phyloP scores from a whole-genome alignment of 2,888 invertebrate species.

The Lobophora halterata region DNA sequence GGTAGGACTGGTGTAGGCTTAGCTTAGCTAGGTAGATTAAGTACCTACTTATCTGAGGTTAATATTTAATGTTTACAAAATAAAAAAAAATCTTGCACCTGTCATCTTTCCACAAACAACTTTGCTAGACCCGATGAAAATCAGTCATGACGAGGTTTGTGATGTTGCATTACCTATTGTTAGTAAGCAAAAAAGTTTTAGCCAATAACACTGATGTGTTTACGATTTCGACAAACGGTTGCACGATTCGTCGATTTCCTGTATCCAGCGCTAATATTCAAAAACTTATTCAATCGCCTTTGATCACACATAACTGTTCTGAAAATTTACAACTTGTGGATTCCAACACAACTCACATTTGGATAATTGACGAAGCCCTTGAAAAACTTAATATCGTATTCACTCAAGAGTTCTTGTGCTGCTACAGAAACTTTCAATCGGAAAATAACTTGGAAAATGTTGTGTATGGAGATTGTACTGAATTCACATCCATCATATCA shows the following conservation, averaged over 20 bases:
- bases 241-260: constrained; percentile 36
- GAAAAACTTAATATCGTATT: constrained; percentile 23
- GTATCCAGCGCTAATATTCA: constrained; percentile 29
- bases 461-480: constrained; percentile 33
- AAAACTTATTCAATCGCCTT: constrained; percentile 20
- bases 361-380: constrained; percentile 33
- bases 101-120: background rate
- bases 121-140: background rate
- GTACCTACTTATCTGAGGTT: too few species aligned
- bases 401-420: constrained; percentile 34
- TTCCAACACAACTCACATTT: constrained; percentile 39
- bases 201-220: constrained; percentile 24
- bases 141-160: constrained; percentile 12
- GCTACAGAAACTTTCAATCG: constrained; percentile 36
- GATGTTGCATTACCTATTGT: constrained; percentile 6
- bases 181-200: constrained; percentile 8
- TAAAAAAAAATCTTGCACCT: too few species aligned
- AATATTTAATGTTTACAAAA: too few species aligned
- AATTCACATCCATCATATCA: constrained; percentile 32
- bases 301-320: constrained; percentile 26
- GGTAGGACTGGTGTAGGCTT: too few species aligned
- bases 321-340: constrained; percentile 26
- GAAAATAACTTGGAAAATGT: constrained; percentile 25
- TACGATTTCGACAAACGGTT: constrained; percentile 39
- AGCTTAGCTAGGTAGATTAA: too few species aligned